A percentile compares a stretch with the other conserved stretches of the same genome.
phyloP scores from a whole-genome alignment of 2,888 invertebrate species.

The Tetranychus piercei region DNA sequence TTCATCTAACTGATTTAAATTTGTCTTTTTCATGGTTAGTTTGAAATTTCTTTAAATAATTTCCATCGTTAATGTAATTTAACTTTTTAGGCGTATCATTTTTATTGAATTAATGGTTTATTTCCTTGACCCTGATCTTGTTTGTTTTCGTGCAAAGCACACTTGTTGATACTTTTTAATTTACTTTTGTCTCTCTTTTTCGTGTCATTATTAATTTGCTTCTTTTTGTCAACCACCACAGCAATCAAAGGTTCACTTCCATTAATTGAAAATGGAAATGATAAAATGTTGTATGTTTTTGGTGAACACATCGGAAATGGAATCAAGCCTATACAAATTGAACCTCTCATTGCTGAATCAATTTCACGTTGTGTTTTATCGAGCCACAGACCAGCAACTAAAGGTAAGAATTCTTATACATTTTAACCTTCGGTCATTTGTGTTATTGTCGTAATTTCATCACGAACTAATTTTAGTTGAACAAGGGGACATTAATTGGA shows the following conservation, averaged over 20 bases:
- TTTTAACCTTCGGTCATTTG: background rate
- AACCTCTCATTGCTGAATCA: background rate
- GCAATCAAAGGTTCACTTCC: background rate
- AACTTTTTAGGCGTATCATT: no score
- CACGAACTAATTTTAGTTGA: no score
- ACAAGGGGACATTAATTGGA: no score
- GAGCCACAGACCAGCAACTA: background rate
- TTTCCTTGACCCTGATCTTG: no score
- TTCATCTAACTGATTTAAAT: no score
- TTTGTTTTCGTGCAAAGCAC: no score
- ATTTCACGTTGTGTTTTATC: background rate
- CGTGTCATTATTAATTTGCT: background rate
- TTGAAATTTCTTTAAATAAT: no score
- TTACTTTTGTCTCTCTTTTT: background rate
- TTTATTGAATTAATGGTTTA: no score
- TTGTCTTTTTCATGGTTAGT: no score
- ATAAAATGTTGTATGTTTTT: background rate
- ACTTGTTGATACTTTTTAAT: background rate
- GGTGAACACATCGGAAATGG: background rate
- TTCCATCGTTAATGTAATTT: no score
- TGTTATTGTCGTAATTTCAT: background rate
- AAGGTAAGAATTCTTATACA: background rate
- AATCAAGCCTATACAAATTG: background rate
- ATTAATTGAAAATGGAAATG: background rate
- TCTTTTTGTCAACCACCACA: background rate